Conservation (phyloP, 2,113 vertebrate genomes). For the Caloenas nicobarica region DNA sequence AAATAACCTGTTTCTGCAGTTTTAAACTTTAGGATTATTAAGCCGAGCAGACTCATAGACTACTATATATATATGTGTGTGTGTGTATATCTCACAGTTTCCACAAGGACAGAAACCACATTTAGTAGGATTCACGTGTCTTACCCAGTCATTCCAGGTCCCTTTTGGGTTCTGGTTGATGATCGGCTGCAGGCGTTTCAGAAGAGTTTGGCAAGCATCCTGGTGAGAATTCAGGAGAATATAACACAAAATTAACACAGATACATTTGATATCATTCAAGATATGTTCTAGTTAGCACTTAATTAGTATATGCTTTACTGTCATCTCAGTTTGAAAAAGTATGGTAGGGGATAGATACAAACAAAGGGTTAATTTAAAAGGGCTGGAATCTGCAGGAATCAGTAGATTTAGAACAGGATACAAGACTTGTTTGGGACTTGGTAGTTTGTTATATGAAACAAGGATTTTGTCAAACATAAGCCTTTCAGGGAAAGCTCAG, state of each 20-base stretch:
- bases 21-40: neutral
- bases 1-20: neutral
- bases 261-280: neutral
- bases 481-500: neutral
- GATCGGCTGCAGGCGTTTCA: constrained; percentile 84
- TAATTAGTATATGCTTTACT: neutral
- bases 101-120: neutral
- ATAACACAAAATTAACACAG: neutral
- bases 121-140: neutral
- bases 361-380: neutral
- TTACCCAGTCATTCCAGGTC: constrained; percentile 90
- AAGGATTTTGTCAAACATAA: neutral
- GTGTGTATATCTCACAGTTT: neutral
- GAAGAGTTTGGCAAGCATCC: constrained; percentile 88
- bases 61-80: neutral
- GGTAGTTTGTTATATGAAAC: neutral
- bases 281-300: neutral
- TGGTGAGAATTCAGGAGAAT: constrained; percentile 48
- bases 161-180: constrained; percentile 80
- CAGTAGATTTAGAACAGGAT: neutral
- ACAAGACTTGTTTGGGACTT: neutral
- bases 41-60: neutral
- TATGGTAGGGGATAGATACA: neutral
- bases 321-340: neutral
- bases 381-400: neutral